Evolutionary conservation across 2,888 invertebrate genomes (phyloP).

Genomic region (Drosophila testacea): DNA sequence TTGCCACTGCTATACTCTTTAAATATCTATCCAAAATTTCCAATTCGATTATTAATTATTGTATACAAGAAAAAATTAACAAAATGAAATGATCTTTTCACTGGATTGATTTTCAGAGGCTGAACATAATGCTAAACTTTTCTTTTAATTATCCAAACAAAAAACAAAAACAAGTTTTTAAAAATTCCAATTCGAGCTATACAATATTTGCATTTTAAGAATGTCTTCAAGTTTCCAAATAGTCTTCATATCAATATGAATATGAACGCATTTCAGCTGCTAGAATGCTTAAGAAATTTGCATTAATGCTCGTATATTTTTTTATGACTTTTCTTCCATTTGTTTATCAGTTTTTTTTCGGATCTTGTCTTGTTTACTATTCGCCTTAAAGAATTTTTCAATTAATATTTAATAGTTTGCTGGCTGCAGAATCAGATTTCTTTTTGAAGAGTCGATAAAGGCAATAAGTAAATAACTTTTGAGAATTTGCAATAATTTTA

Average conservation of each 20-base stretch:
- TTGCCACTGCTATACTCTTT: slow-evolving; percentile 70
- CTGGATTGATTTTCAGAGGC: slow-evolving; percentile 58
- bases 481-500: neutral
- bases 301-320: slow-evolving; percentile 43
- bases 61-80: slow-evolving; percentile 5
- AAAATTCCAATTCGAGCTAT: slow-evolving; percentile 31
- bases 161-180: neutral
- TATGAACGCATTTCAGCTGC: slow-evolving; percentile 43
- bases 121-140: slow-evolving; percentile 57
- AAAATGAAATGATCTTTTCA: slow-evolving; percentile 31
- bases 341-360: slow-evolving; percentile 17
- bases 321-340: slow-evolving; percentile 4
- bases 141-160: slow-evolving; percentile 10
- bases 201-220: slow-evolving; percentile 56
- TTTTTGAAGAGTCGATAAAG: slow-evolving; percentile 2
- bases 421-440: slow-evolving; percentile 9
- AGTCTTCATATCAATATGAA: slow-evolving; percentile 28
- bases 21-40: slow-evolving; percentile 37
- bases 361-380: slow-evolving; percentile 31
- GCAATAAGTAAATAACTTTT: neutral
- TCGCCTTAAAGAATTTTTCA: slow-evolving; percentile 23
- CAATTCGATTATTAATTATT: slow-evolving; percentile 25
- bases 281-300: slow-evolving; percentile 48
- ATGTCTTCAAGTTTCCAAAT: slow-evolving; percentile 50
- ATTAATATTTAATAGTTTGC: slow-evolving; percentile 14